Conservation (phyloP, 2,113 vertebrate species). For the Oncorhynchus gorbuscha region DNA sequence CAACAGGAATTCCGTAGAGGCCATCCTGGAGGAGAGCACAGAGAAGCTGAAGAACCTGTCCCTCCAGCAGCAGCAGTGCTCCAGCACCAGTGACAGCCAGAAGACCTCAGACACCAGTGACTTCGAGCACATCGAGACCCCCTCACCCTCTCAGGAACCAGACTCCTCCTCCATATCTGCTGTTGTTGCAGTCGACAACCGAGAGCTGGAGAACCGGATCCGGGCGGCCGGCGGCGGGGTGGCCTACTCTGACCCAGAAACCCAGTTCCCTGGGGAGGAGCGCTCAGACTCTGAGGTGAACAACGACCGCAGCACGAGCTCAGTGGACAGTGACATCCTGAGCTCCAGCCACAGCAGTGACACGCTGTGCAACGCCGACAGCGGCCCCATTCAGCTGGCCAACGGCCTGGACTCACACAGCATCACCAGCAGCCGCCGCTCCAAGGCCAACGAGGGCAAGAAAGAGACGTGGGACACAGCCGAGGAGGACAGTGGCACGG, state of each 20-base stretch:
- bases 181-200: slow-evolving; percentile 83
- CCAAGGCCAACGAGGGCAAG: slow-evolving; percentile 94
- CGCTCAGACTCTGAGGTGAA: slow-evolving; percentile 95
- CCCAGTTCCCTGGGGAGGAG: slow-evolving; percentile 87
- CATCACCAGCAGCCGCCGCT: slow-evolving; percentile 96
- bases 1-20: slow-evolving; percentile 88
- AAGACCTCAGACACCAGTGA: slow-evolving; percentile 94
- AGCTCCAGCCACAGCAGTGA: slow-evolving; percentile 99
- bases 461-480: slow-evolving; percentile 98
- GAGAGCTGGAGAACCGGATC: slow-evolving; percentile 88
- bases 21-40: slow-evolving; percentile 95
- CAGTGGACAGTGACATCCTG: slow-evolving; percentile 97
- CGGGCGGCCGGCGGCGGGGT: neutral
- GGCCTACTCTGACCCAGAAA: slow-evolving; percentile 81
- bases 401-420: slow-evolving; percentile 96
- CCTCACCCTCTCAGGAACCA: slow-evolving; percentile 81
- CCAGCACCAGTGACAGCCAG: slow-evolving; percentile 92
- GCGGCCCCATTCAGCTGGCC: slow-evolving; percentile 84
- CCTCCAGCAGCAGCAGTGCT: slow-evolving; percentile 80
- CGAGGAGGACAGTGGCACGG: slow-evolving; percentile 96
- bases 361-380: slow-evolving; percentile 95
- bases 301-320: slow-evolving; percentile 97
- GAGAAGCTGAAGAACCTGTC: slow-evolving; percentile 96
- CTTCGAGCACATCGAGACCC: slow-evolving; percentile 93
- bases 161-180: slow-evolving; percentile 82